phyloP scores from a whole-genome alignment of 1,140 invertebrate genomes.

The Parapsyche elsis region DNA sequence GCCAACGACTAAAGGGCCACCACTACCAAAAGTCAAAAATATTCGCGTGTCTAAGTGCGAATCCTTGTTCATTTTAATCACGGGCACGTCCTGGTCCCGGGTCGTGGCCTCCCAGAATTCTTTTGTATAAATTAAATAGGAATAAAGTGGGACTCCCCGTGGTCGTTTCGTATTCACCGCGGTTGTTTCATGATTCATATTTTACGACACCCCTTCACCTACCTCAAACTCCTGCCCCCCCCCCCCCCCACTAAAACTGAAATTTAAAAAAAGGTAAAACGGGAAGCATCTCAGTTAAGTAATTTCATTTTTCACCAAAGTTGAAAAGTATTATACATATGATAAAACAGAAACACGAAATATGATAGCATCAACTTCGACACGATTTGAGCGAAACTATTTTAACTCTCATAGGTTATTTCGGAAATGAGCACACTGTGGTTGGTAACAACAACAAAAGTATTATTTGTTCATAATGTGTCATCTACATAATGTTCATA shows the following conservation, averaged over 20 bases:
- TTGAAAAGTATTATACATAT: no score
- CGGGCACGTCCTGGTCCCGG: slow-evolving; percentile 25
- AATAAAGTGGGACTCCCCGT: slow-evolving; percentile 38
- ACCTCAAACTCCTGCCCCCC: neutral
- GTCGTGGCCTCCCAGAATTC: slow-evolving; percentile 18
- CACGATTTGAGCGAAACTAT: no score
- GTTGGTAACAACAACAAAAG: no score
- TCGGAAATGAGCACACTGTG: no score
- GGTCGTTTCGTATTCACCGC: slow-evolving; percentile 37
- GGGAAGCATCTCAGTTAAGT: no score
- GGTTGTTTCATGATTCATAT: slow-evolving; percentile 41
- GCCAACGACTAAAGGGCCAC: neutral
- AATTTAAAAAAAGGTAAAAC: neutral
- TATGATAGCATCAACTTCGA: no score
- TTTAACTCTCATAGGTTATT: no score
- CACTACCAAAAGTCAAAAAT: slow-evolving; percentile 47
- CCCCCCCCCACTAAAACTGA: neutral
- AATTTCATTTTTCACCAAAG: no score
- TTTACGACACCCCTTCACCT: slow-evolving; percentile 29
- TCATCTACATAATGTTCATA: no score
- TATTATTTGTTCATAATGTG: no score
- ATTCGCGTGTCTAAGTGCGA: slow-evolving; percentile 52
- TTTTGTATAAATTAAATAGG: slow-evolving; percentile 44
- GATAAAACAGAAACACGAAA: no score
- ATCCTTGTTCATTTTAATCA: slow-evolving; percentile 55